Conservation (phyloP, 2,113 vertebrate species). For the Poecilia latipinna region DNA sequence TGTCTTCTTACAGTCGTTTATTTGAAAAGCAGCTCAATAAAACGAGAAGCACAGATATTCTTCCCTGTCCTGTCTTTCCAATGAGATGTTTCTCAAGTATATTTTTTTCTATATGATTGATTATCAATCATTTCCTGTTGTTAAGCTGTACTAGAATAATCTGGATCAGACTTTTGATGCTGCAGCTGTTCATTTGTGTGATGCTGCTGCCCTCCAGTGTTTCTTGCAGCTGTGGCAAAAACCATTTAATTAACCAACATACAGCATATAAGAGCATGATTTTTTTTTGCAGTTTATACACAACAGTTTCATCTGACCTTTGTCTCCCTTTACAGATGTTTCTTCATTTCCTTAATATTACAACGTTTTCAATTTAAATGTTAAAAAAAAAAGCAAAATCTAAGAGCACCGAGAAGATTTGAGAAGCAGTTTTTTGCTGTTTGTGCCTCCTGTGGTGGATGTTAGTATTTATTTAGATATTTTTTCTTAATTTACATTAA, state of each 20-base stretch:
- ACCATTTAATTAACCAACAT: too few relatives aligned
- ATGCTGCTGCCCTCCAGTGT: conserved; percentile 65
- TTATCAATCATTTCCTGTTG: conserved; percentile 9
- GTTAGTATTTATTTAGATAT: too few relatives aligned
- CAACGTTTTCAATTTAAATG: too few relatives aligned
- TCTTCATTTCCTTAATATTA: too few relatives aligned
- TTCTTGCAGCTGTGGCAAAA: conserved; percentile 1
- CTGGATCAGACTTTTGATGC: neutral
- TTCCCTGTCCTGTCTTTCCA: neutral
- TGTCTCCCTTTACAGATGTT: too few relatives aligned
- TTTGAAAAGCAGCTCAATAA: conserved; percentile 10
- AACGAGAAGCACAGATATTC: neutral
- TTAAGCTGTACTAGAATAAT: neutral
- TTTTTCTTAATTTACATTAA: too few relatives aligned
- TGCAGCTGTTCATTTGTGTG: conserved; percentile 32
- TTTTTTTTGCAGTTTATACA: neutral
- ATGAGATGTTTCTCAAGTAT: conserved; percentile 2
- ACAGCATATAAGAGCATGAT: neutral
- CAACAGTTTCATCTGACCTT: neutral
- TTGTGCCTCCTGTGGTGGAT: neutral
- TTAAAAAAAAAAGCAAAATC: too few relatives aligned
- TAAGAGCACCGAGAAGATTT: too few relatives aligned
- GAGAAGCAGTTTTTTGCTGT: too few relatives aligned
- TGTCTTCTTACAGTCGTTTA: conserved; percentile 19
- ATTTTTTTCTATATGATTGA: neutral